Evolutionary conservation across 2,888 invertebrate genomes (phyloP).

Genomic region (Apeira syringaria): DNA sequence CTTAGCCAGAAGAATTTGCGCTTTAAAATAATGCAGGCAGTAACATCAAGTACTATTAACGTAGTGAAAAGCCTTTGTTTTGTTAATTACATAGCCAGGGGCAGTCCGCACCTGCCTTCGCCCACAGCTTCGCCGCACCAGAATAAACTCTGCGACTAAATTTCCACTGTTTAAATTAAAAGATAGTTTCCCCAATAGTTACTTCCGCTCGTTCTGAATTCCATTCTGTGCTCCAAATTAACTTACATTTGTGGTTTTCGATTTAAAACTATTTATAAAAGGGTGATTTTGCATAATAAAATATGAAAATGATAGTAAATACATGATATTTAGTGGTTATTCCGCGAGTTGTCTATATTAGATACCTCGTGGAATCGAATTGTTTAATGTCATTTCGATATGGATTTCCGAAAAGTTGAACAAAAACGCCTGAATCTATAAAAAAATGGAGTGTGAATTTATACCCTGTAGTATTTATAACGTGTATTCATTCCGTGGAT

Average conservation of each 20-base stretch:
- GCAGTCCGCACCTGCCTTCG: slow-evolving; percentile 64
- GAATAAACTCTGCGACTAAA: slow-evolving; percentile 65
- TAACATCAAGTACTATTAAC: slow-evolving; percentile 64
- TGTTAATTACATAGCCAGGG: slow-evolving; percentile 69
- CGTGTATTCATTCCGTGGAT: too few species aligned
- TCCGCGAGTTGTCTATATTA: too few species aligned
- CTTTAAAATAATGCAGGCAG: slow-evolving; percentile 61
- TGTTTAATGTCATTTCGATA: too few species aligned
- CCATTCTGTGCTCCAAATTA: slow-evolving; percentile 42
- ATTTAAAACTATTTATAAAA: slow-evolving; percentile 31
- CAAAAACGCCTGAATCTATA: too few species aligned
- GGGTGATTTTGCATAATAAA: slow-evolving; percentile 12
- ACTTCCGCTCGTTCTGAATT: slow-evolving; percentile 40
- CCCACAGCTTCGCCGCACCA: slow-evolving; percentile 66
- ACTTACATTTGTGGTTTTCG: slow-evolving; percentile 40
- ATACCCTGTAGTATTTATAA: too few species aligned
- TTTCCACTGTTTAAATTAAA: slow-evolving; percentile 68
- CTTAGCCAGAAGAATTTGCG: slow-evolving; percentile 48
- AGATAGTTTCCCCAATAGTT: slow-evolving; percentile 61
- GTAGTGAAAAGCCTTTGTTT: slow-evolving; percentile 70
- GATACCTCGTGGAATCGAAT: too few species aligned
- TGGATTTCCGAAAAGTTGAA: too few species aligned
- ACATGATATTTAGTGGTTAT: too few species aligned
- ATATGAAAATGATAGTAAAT: too few species aligned
- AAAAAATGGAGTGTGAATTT: too few species aligned